Conservation (phyloP, 53 echinoderm and acorn worm genomes). For the Apostichopus leukothele region DNA sequence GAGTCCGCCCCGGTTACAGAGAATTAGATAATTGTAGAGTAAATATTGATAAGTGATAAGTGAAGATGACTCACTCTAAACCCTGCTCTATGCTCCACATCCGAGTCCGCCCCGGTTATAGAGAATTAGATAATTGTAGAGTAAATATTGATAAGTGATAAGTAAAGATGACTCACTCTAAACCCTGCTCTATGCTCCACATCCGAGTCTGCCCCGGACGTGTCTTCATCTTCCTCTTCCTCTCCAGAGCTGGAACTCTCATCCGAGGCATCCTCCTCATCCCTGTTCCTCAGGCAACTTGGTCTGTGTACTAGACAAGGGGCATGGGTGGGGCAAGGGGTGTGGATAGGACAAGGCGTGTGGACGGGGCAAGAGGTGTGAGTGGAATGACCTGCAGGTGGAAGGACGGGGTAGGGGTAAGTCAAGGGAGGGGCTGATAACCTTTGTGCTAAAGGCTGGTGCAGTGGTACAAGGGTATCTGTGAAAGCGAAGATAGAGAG, state of each 20-base stretch:
- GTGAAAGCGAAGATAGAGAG: background rate
- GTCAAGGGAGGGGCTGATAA: slow-evolving; percentile 89
- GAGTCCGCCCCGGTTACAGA: slow-evolving; percentile 33
- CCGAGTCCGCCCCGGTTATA: slow-evolving; percentile 33
- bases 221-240: slow-evolving; percentile 68
- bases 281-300: slow-evolving; percentile 24
- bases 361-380: slow-evolving; percentile 86
- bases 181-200: slow-evolving; percentile 43
- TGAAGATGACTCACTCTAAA: slow-evolving; percentile 22
- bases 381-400: slow-evolving; percentile 73
- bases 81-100: slow-evolving; percentile 35
- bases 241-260: slow-evolving; percentile 64
- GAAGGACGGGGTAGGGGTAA: slow-evolving; percentile 66
- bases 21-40: too few species aligned
- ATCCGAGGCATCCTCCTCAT: slow-evolving; percentile 24
- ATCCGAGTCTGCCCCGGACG: slow-evolving; percentile 48
- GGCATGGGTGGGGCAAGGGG: slow-evolving; percentile 87
- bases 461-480: slow-evolving; percentile 68
- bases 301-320: slow-evolving; percentile 59
- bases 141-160: too few species aligned
- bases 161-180: slow-evolving; percentile 16
- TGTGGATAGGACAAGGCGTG: slow-evolving; percentile 84
- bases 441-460: slow-evolving; percentile 87
- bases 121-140: too few species aligned
- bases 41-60: too few species aligned